Percentiles rank a stretch among this genome's conserved stretches.
phyloP scores from a whole-genome alignment of 2,113 vertebrate species.

The Nibea coibor region DNA sequence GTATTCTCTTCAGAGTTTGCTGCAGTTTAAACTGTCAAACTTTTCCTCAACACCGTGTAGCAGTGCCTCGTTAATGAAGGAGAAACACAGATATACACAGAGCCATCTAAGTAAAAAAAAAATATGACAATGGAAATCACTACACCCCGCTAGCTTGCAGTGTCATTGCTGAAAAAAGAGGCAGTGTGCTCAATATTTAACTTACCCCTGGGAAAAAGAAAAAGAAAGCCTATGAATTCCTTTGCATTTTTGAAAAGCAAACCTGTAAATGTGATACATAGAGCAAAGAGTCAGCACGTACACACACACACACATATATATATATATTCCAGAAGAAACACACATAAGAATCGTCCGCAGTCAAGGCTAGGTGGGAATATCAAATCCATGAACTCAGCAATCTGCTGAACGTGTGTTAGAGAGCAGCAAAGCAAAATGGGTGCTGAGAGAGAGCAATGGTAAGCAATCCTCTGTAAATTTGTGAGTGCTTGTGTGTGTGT shows the following conservation, averaged over 20 bases:
- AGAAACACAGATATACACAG: constrained; percentile 51
- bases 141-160: constrained; percentile 43
- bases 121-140: constrained; percentile 65
- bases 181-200: constrained; percentile 55
- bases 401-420: constrained; percentile 54
- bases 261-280: constrained; percentile 43
- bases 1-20: constrained; percentile 29
- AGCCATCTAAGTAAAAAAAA: constrained; percentile 47
- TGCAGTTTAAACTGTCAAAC: constrained; percentile 42
- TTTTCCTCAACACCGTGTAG: constrained; percentile 32
- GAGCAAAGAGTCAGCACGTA: constrained; percentile 20
- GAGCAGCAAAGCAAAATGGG: constrained; percentile 58
- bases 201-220: constrained; percentile 25
- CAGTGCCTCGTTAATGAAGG: constrained; percentile 47
- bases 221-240: constrained; percentile 27
- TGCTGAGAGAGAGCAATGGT: constrained; percentile 45
- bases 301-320: background rate
- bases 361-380: constrained; percentile 56
- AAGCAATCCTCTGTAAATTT: constrained; percentile 48
- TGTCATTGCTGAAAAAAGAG: constrained; percentile 47
- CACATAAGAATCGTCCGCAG: constrained; percentile 19
- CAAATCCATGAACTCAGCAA: constrained; percentile 68
- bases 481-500: constrained; percentile 20
- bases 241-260: constrained; percentile 59
- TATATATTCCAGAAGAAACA: constrained; percentile 22